Evolutionary conservation across 1,140 invertebrate species (phyloP).

Genomic region (Ganaspis sp.): DNA sequence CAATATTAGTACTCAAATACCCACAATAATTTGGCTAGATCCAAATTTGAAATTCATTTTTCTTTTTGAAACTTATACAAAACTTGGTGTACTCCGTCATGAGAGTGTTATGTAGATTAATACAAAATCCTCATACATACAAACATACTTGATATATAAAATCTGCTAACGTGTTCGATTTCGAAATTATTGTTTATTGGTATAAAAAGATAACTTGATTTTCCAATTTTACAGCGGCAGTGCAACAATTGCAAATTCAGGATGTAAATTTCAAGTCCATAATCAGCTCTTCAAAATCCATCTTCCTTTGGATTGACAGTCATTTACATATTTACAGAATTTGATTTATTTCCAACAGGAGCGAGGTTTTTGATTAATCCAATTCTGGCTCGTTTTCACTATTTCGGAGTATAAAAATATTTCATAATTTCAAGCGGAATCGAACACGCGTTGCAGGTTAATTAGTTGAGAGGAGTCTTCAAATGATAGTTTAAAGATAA

Average conservation of each 20-base stretch:
- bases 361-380: neutral
- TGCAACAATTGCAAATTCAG: neutral
- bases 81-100: constrained; percentile 7
- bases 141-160: constrained; percentile 23
- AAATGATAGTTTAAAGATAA: too few species aligned
- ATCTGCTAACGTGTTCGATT: constrained; percentile 5
- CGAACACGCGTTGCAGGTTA: neutral
- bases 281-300: neutral
- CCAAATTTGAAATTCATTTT: neutral
- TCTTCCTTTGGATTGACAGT: neutral
- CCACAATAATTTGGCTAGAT: too few species aligned
- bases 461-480: neutral
- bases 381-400: neutral
- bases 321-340: constrained; percentile 8
- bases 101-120: constrained; percentile 7
- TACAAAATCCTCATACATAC: constrained; percentile 11
- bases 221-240: neutral
- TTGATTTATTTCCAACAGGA: neutral
- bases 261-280: neutral
- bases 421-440: neutral
- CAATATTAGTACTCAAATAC: too few species aligned
- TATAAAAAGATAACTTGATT: neutral
- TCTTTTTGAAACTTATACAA: neutral
- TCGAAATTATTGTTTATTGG: neutral
- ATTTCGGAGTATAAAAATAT: constrained; percentile 8